Conservation (phyloP, 2,113 vertebrate species). For the Colaptes auratus region DNA sequence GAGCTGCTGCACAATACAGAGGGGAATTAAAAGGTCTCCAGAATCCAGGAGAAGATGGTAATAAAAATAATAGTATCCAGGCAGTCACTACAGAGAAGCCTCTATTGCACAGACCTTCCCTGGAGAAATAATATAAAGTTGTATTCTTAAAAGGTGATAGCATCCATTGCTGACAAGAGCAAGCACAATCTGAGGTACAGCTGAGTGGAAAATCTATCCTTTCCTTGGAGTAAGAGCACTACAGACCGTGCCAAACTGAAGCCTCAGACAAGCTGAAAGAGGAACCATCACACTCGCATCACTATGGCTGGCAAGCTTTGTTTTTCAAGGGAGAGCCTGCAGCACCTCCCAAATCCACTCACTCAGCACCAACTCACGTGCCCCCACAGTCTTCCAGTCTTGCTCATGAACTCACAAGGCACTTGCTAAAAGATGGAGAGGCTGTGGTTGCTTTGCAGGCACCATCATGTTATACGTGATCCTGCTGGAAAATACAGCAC, state of each 20-base stretch:
- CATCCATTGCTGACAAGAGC: background rate
- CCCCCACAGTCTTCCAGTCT: background rate
- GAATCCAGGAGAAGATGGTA: conserved; percentile 18
- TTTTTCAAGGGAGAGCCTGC: background rate
- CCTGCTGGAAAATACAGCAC: background rate
- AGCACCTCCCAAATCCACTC: background rate
- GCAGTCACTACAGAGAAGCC: background rate
- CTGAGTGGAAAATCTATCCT: background rate
- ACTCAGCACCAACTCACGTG: background rate
- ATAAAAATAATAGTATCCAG: conserved; percentile 43
- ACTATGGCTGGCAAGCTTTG: background rate
- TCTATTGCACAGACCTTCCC: background rate
- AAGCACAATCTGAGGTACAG: background rate
- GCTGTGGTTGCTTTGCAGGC: background rate
- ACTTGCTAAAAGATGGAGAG: background rate
- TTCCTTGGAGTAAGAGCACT: background rate
- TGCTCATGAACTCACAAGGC: background rate
- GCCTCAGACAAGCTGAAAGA: background rate
- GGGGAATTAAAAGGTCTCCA: conserved; percentile 49
- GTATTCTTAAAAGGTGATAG: conserved; percentile 6
- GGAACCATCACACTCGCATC: accelerated
- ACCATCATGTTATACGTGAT: background rate
- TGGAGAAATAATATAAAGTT: background rate
- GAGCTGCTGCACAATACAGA: background rate
- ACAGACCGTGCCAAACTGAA: background rate